phyloP scores from a whole-genome alignment of 2,113 vertebrate species.

The Apteryx owenii region DNA sequence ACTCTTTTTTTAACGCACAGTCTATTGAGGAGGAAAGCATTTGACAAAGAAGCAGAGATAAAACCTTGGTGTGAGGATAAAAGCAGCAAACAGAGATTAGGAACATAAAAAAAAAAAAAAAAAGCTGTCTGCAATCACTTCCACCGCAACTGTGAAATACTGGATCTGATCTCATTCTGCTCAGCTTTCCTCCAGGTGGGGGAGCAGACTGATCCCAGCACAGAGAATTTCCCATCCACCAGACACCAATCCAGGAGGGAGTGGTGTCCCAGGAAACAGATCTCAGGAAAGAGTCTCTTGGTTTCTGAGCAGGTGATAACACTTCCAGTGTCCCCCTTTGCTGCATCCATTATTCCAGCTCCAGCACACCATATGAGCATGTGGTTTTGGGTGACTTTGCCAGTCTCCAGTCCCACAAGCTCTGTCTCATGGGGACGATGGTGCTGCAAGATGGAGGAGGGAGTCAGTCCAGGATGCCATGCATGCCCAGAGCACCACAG shows the following conservation, averaged over 20 bases:
- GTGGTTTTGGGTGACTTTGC: neutral
- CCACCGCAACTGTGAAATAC: neutral
- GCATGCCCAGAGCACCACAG: neutral
- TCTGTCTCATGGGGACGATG: neutral
- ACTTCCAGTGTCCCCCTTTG: no score
- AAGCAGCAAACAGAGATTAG: neutral
- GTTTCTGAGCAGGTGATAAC: neutral
- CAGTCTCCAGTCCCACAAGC: no score
- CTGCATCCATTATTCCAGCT: no score
- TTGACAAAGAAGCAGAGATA: neutral
- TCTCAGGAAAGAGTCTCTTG: fast-evolving
- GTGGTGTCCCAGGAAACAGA: neutral
- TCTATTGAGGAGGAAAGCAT: neutral
- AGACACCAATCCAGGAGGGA: neutral
- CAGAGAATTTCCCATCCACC: neutral
- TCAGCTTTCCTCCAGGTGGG: fast-evolving
- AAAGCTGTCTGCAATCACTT: neutral
- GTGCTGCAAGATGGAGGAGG: neutral
- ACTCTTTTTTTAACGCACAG: neutral
- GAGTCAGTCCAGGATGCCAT: neutral
- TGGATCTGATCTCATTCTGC: neutral
- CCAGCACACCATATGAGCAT: no score
- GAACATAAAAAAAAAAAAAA: no score
- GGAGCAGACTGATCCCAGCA: neutral
- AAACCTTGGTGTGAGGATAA: neutral